Base-by-base conservation (phyloP, 2,797 vertebrate genomes). In the Cossypha dichroa region DNA sequence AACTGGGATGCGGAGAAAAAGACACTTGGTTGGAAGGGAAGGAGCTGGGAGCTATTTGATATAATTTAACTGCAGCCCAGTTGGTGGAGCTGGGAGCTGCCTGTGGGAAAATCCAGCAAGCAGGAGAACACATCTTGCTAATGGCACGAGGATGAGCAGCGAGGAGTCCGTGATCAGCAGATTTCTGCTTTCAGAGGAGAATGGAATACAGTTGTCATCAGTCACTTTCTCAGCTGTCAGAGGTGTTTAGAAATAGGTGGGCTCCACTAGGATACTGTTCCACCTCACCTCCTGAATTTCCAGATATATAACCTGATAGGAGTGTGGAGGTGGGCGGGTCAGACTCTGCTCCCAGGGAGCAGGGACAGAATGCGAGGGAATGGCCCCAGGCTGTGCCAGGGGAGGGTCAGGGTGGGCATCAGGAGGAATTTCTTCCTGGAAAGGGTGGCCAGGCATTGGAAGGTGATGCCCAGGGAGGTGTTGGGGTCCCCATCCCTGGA, bases 321-420 rank as follows among this genome's bases (percentile, higher is more conserved):
- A 67, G 19, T 1, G 3, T 29, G 48, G 18, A 54, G 40, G 9
- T 13, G 48, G 54, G 34, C 38, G 33, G 18, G 29, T 8, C 4
- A 0, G 34, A 15, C 46, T 81, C 10, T 74, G 31, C 54, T 81
- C 21, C 21, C 40, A 48, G 54, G 48, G 54, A 41, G 41, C 31
- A 62, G 29, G 60, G 33, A 45, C 45, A 74, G 60, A 21, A 72
- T 4, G 28, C 15, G 38, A 67, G 54, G 54, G 17, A 73, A 67
- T 1, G 0, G 15, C 60, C 60, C 46, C 54, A 34, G 0, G 31
- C 3, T 66, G 76, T 0, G 46, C 40, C 60, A 59, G 68, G 21
- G 6, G 1, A 64, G 13, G 19, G 1, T 28, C 76, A 73, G 52
- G 4, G 0, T 6, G 68, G 45, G 9, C 38, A 59, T 0, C 23